Conservation (phyloP, 2,797 vertebrate species). For the Hoplostethus mediterraneus region DNA sequence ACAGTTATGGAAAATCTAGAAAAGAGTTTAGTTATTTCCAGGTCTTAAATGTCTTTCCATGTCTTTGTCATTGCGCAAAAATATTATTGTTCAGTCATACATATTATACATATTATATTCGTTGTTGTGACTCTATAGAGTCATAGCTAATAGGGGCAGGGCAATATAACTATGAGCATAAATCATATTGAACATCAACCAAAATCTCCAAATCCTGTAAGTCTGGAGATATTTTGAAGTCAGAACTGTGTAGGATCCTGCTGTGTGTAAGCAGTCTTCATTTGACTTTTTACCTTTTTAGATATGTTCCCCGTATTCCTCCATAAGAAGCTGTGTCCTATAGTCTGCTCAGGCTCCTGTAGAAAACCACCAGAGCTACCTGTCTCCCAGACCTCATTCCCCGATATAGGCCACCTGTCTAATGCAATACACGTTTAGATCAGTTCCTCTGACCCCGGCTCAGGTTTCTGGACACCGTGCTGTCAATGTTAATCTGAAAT, state of each 20-base stretch:
- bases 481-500: not conserved
- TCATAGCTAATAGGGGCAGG: no score
- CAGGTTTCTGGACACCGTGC: conserved; percentile 26
- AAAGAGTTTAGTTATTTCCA: no score
- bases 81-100: no score
- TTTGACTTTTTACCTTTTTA: conserved; percentile 30
- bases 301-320: conserved; percentile 34
- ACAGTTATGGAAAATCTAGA: no score
- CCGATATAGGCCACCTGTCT: conserved; percentile 75
- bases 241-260: not conserved
- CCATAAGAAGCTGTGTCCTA: conserved; percentile 27
- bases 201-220: no score
- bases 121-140: no score
- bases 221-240: not conserved
- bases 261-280: not conserved
- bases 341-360: conserved; percentile 34
- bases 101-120: no score
- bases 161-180: no score
- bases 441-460: conserved; percentile 49
- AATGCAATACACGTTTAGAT: conserved; percentile 52
- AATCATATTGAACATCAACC: no score
- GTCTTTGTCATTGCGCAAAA: no score
- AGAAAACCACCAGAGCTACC: conserved; percentile 16
- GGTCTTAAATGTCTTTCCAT: no score
- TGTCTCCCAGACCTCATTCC: conserved; percentile 38